Evolutionary conservation across 2,797 vertebrate genomes (phyloP), one percentile per base, ranked within the genome.

Genomic region (Neosilurus hyrtlii): DNA sequence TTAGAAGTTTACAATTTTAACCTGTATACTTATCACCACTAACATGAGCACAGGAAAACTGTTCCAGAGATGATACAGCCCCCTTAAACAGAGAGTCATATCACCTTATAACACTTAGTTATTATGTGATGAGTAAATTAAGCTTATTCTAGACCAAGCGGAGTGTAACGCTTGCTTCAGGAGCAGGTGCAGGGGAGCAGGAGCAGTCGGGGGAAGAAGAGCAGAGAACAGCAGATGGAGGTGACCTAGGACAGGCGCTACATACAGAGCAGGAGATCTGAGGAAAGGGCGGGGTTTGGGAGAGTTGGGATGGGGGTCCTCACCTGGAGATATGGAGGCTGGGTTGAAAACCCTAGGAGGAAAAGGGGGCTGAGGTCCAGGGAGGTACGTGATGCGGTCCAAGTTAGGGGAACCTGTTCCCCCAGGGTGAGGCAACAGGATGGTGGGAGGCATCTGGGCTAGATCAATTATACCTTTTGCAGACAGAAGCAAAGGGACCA

Each of bases 401-500:
- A 99, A 96, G 89, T 96, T 96, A 86, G 97, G 97, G 88, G 96
- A 96, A 93, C 95, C 97, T 84, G 97, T 95, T 90, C 96, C 97
- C 92, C 97, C 97, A 83, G 96, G 97, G 90, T 99, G 97, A 96
- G 98, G 96, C 94, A 99, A 97, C 94, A 99, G 92, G 94, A 99
- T 98, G 91, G 98, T 95, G 91, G 97, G 97, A 92, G 97, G 96
- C 98, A 99, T 99, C 91, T 98, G 98, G 93, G 96, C 97, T 95
- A 99, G 94, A 94, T 99, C 98, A 94, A 99, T 99, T 90, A 99
- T 99, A 93, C 98, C 98, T 99, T 95, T 94, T 95, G 93, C 94
- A 95, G 94, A 95, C 95, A 95, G 95, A 95, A 95, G 94, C 94
- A 95, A 95, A 95, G 94, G 94, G 94, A 81, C 94, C 94, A 95